Conservation (phyloP, 2,888 invertebrate genomes). For the Leptinotarsa juncta region DNA sequence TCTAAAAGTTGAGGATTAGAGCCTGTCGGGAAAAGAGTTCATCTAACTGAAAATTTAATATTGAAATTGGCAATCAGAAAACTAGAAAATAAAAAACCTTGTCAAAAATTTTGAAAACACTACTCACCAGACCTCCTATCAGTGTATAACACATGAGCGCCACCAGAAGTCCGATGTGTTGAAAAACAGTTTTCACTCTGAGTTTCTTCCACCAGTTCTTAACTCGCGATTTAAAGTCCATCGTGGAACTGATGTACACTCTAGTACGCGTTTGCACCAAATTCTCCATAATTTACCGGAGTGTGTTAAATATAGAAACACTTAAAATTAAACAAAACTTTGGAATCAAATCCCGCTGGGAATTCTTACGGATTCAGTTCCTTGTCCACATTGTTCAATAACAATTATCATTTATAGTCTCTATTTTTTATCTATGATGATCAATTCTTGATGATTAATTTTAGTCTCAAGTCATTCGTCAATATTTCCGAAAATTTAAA, state of each 20-base stretch:
- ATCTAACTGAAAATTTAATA: no score
- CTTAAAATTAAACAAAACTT: conserved; percentile 37
- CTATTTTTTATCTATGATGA: neutral
- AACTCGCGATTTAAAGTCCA: conserved; percentile 60
- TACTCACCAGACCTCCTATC: conserved; percentile 82
- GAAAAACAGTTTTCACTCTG: conserved; percentile 75
- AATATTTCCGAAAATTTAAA: no score
- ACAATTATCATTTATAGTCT: neutral
- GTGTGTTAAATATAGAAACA: conserved; percentile 36
- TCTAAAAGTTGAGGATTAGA: no score
- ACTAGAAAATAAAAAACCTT: no score
- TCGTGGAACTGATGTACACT: conserved; percentile 57
- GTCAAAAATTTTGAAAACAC: neutral
- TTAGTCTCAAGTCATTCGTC: no score
- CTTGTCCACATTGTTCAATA: neutral
- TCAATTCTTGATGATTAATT: no score
- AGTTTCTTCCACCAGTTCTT: conserved; percentile 68
- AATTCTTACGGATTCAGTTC: conserved; percentile 10
- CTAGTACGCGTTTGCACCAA: conserved; percentile 50
- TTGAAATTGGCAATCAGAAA: no score
- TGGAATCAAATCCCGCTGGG: conserved; percentile 17
- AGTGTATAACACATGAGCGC: conserved; percentile 83
- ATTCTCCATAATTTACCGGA: conserved; percentile 40
- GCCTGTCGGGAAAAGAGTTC: no score
- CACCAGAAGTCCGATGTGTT: conserved; percentile 80